Base-by-base conservation (phyloP, 2,797 vertebrate species). In the Enteromius fasciolatus region DNA sequence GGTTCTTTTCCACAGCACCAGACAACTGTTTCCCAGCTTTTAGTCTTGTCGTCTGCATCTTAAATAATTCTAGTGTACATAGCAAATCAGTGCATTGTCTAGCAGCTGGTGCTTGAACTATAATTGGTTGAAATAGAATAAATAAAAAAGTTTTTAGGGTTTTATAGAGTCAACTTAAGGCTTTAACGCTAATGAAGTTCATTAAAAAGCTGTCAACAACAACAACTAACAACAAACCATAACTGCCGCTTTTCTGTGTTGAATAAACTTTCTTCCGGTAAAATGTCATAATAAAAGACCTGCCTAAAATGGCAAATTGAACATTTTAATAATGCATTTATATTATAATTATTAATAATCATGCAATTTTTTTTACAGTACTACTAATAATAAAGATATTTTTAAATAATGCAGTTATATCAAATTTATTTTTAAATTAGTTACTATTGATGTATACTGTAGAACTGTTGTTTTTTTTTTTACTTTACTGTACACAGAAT, bases 231-330 rank as follows among this genome's bases (percentile, higher is more conserved):
- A 86, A 86, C 87, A 83, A 86, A 84, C 80, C 77, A 74, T 83
- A 87, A 86, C 84, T 86, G 80, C 83, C 84, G 87, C 87, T 82
- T 46, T 41, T 84, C 33, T 9, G 14, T 1, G 54, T 50, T 23
- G 11, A 15, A 7, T 5, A 4, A 0, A 41, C 15, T 9, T 44
- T 81, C 83, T 75, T 87, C 85, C 85, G 82, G 50, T 67, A 39
- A 36, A 4, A 48, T 77, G 25, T 75, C 86, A 87, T 12, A 86
- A 77, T 86, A 87, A 87, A 83, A 86, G 84, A 25, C 9, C 3
- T 31, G 33, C 28, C 48, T 44, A 14, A 48, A 50, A 3, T 4
- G 3, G 5, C 3, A 63, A 2, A 5, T 44, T 68, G 4, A 39
- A 17, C 4, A 4, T 9, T 36, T 25, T 52, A 28, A 44, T 44